Conservation (phyloP, 2,888 invertebrate species). For the Dasypolia templi region DNA sequence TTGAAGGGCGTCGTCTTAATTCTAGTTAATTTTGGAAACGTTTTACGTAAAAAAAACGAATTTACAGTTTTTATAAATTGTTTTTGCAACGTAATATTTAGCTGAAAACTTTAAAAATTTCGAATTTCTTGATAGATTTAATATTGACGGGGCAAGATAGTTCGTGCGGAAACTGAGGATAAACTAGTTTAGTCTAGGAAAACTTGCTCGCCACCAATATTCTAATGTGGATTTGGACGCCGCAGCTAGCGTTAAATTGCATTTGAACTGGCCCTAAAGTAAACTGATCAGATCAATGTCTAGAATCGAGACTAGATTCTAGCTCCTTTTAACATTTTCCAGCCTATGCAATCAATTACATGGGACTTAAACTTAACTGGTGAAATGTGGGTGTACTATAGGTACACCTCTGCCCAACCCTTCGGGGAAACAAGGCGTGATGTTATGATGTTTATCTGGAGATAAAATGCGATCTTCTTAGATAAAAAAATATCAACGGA, state of each 20-base stretch:
- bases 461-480: not conserved
- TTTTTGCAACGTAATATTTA: not conserved
- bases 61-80: not conserved
- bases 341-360: not conserved
- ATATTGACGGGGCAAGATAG: not conserved
- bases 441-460: too few species aligned
- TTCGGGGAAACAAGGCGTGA: too few species aligned
- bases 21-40: constrained; percentile 1
- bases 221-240: not conserved
- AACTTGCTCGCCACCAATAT: not conserved
- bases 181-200: not conserved
- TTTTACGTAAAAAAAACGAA: not conserved
- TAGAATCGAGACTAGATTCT: not conserved
- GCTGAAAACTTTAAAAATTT: not conserved
- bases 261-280: not conserved
- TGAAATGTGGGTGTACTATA: too few species aligned
- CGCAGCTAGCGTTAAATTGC: not conserved
- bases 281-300: not conserved
- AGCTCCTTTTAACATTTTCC: not conserved
- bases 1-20: constrained; percentile 4
- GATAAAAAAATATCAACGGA: not conserved
- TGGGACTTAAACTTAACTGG: too few species aligned
- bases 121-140: not conserved
- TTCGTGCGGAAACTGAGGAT: not conserved
- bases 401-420: too few species aligned